A percentile compares a stretch with the other conserved stretches of the same genome.
These are phyloP conservation scores for Platygyra sinensis DNA, from an alignment of 64 coral and sea anemone species.

Conservation along the genomic window DNA sequence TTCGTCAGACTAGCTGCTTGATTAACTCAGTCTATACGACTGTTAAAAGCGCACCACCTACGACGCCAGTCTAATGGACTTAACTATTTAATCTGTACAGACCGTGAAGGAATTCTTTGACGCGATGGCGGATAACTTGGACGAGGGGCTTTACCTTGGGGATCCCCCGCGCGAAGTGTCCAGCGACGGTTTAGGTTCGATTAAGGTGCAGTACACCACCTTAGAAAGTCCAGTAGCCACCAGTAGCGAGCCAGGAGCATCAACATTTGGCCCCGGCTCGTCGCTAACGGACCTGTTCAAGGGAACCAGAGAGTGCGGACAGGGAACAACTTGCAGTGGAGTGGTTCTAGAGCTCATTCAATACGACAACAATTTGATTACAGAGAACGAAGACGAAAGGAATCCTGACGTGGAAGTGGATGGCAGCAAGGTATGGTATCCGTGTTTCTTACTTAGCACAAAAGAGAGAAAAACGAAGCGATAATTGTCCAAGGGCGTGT, in stretches of 20 bases:
- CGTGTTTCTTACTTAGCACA: too few species aligned
- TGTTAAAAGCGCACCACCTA: too few species aligned
- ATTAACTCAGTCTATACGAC: too few species aligned
- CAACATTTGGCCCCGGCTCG: background rate
- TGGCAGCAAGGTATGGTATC: background rate
- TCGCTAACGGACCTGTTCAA: background rate
- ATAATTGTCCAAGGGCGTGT: too few species aligned
- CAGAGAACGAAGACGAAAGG: background rate
- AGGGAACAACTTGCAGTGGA: conserved; percentile 1
- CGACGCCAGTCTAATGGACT: too few species aligned
- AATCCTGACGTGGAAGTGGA: background rate
- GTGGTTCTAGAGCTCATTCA: background rate
- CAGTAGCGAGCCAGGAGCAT: background rate
- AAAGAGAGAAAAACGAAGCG: too few species aligned
- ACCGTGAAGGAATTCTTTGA: background rate
- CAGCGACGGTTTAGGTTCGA: background rate
- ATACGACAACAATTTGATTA: background rate
- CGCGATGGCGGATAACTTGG: background rate
- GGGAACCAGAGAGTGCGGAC: background rate
- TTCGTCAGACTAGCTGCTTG: too few species aligned
- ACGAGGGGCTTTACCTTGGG: background rate
- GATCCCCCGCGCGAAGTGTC: background rate
- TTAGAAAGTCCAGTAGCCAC: background rate
- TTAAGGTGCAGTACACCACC: background rate
- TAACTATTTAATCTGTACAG: background rate